These are phyloP conservation scores for Drosophila tropicalis DNA, from an alignment of 1,140 invertebrate species.

Conservation along the genomic window DNA sequence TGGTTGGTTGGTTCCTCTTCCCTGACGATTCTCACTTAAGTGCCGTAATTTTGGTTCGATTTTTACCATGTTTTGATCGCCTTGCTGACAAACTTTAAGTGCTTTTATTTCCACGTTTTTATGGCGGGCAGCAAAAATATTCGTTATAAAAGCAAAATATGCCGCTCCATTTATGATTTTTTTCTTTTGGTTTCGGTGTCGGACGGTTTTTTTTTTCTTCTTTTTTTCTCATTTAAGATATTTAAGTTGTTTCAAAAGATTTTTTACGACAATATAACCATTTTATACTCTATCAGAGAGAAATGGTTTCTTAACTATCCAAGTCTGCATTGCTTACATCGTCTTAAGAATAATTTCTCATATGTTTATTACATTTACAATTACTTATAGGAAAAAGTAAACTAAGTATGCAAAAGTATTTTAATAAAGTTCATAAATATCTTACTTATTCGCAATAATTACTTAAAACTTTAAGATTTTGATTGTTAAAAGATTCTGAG, in stretches of 20 bases:
- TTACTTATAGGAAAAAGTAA: no score
- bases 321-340: no score
- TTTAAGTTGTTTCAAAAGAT: conserved; percentile 47
- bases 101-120: conserved; percentile 77
- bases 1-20: not conserved
- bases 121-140: conserved; percentile 56
- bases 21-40: conserved; percentile 39
- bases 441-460: no score
- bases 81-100: conserved; percentile 76
- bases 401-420: no score
- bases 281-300: conserved; percentile 13
- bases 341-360: no score
- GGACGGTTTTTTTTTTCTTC: conserved; percentile 13
- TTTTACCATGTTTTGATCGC: conserved; percentile 69
- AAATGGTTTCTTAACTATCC: not conserved
- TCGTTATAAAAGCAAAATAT: conserved; percentile 69
- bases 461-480: no score
- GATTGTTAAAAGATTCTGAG: no score
- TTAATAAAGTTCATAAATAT: no score
- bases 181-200: not conserved
- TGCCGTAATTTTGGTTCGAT: conserved; percentile 76
- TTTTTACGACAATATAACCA: conserved; percentile 48
- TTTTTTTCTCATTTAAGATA: conserved; percentile 56
- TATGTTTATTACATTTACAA: no score
- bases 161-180: conserved; percentile 67